Conservation (phyloP, 1,140 invertebrate species). For the Drosophila subobscura region DNA sequence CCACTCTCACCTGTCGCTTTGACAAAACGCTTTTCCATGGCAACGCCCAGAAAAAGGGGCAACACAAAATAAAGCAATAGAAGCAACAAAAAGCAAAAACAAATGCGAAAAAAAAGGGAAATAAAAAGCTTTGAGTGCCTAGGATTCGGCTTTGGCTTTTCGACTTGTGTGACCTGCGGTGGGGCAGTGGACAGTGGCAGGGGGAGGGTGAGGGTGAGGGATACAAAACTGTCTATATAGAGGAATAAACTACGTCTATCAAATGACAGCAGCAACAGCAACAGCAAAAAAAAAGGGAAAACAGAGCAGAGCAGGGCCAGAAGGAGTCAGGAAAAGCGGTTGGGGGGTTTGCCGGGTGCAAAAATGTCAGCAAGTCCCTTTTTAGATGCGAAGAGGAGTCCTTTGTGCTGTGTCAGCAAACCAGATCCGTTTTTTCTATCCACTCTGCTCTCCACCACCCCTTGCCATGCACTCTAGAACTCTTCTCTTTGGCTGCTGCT, state of each 20-base stretch:
- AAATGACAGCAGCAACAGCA: slow-evolving; percentile 30
- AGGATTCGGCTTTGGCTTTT: slow-evolving; percentile 31
- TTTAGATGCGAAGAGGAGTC: slow-evolving; percentile 16
- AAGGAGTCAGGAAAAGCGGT: no score
- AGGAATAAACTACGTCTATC: slow-evolving; percentile 49
- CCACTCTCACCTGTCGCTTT: slow-evolving; percentile 40
- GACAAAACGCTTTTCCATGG: slow-evolving; percentile 52
- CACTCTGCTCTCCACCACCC: slow-evolving; percentile 6
- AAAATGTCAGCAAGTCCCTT: slow-evolving; percentile 29
- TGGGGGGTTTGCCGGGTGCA: background rate
- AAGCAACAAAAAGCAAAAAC: background rate
- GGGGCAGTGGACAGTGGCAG: background rate
- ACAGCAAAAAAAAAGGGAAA: no score
- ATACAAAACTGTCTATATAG: slow-evolving; percentile 42
- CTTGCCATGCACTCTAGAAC: background rate
- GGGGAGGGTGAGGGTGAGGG: slow-evolving; percentile 6
- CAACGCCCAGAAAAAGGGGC: slow-evolving; percentile 35
- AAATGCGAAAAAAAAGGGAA: slow-evolving; percentile 9
- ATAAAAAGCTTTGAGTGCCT: background rate
- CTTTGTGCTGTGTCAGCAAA: slow-evolving; percentile 47
- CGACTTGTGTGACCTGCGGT: slow-evolving; percentile 23
- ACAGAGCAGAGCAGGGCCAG: no score
- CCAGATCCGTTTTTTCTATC: slow-evolving; percentile 20
- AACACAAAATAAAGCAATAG: background rate
- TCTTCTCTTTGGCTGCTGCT: no score